These are phyloP conservation scores for Thaumatotibia leucotreta DNA, from an alignment of 1,140 invertebrate species.

Conservation along the genomic window DNA sequence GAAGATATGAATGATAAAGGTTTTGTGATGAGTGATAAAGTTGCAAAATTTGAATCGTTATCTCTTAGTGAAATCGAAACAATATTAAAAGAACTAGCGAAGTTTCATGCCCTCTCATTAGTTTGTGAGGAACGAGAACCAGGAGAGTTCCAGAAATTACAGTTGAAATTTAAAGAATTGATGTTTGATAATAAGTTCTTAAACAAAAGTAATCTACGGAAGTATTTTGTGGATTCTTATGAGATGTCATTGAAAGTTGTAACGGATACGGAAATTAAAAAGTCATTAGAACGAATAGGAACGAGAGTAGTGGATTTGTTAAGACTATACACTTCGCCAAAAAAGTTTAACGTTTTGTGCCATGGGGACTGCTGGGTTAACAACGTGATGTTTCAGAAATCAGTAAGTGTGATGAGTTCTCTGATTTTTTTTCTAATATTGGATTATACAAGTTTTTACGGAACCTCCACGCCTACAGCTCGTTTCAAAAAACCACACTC, in stretches of 20 bases:
- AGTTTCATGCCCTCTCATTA: conserved; percentile 59
- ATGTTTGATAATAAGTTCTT: conserved; percentile 53
- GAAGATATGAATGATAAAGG: conserved; percentile 48
- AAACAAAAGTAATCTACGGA: conserved; percentile 50
- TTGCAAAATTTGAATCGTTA: conserved; percentile 37
- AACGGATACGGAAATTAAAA: conserved; percentile 34
- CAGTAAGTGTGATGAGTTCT: too few relatives aligned
- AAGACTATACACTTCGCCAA: conserved; percentile 38
- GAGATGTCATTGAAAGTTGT: conserved; percentile 50
- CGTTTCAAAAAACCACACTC: too few relatives aligned
- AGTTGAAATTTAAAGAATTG: conserved; percentile 43
- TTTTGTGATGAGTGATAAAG: conserved; percentile 41
- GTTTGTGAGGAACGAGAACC: conserved; percentile 34
- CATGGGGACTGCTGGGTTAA: conserved; percentile 68
- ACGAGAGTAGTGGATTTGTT: conserved; percentile 44
- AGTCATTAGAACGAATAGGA: conserved; percentile 37
- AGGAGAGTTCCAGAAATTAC: conserved; percentile 30
- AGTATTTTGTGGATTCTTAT: conserved; percentile 56
- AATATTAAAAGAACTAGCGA: conserved; percentile 52
- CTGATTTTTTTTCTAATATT: too few relatives aligned
- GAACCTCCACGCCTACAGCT: too few relatives aligned
- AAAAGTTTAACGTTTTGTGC: conserved; percentile 52
- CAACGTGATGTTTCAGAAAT: conserved; percentile 56
- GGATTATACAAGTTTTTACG: too few relatives aligned
- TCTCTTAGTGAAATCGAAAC: conserved; percentile 33